A percentile compares a stretch with the other conserved stretches of the same genome.
These are phyloP conservation scores for Calycopis cecrops DNA, from an alignment of 1,140 invertebrate species.

Conservation along the genomic window DNA sequence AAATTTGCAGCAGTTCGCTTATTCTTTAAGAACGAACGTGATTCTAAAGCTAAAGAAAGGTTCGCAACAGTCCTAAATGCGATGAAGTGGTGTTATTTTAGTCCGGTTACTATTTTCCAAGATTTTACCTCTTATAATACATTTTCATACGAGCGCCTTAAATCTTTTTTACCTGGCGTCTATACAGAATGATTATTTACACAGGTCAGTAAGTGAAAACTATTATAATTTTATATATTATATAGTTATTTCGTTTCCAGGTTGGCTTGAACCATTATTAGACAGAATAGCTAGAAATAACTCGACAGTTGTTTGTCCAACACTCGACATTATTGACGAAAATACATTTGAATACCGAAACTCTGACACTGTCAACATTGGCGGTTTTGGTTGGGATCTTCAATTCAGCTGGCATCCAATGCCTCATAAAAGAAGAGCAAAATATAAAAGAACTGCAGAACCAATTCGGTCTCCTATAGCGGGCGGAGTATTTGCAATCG, in stretches of 20 bases:
- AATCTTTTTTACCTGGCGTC: too few species aligned
- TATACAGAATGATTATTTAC: too few species aligned
- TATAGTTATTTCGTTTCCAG: conserved; percentile 71
- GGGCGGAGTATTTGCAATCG: conserved; percentile 82
- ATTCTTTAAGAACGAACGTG: too few species aligned
- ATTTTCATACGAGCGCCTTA: too few species aligned
- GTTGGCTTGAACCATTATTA: conserved; percentile 96
- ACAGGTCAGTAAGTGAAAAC: too few species aligned
- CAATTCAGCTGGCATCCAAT: conserved; percentile 98
- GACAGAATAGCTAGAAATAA: conserved; percentile 93
- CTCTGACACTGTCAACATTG: conserved; percentile 91
- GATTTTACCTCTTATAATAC: too few species aligned
- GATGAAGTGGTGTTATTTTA: too few species aligned
- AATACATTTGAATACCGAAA: conserved; percentile 92
- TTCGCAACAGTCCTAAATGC: too few species aligned
- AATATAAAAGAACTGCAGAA: conserved; percentile 90
- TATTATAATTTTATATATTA: not conserved
- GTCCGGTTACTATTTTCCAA: too few species aligned
- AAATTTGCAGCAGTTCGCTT: too few species aligned
- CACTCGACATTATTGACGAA: conserved; percentile 96
- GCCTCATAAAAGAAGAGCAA: conserved; percentile 91
- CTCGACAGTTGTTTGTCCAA: conserved; percentile 93
- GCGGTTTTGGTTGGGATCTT: conserved; percentile 98
- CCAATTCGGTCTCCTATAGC: conserved; percentile 98
- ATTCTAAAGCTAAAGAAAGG: too few species aligned